Evolutionary conservation across 2,888 invertebrate genomes (phyloP).

Genomic region (Heliothis peltigera): DNA sequence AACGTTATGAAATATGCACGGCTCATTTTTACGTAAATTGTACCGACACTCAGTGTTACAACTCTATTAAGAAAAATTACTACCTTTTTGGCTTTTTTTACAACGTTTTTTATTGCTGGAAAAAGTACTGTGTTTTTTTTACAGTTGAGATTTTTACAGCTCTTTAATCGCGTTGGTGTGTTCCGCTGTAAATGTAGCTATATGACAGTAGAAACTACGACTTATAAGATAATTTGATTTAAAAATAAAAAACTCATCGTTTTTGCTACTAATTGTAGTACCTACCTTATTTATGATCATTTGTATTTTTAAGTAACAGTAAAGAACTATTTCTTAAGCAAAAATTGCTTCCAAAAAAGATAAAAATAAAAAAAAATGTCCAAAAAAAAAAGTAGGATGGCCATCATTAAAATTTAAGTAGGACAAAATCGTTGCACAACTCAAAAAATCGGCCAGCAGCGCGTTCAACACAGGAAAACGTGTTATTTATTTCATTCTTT

Average conservation of each 20-base stretch:
- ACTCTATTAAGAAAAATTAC: constrained; percentile 81
- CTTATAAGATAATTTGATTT: too few relatives aligned
- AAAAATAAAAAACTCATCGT: too few relatives aligned
- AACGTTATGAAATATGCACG: constrained; percentile 79
- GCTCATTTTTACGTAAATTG: constrained; percentile 78
- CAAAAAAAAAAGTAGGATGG: constrained; percentile 30
- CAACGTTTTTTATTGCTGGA: constrained; percentile 29
- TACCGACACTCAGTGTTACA: constrained; percentile 71
- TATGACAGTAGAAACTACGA: too few relatives aligned
- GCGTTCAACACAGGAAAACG: constrained; percentile 45
- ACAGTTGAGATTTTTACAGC: neutral
- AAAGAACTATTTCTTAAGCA: neutral
- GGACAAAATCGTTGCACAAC: constrained; percentile 47
- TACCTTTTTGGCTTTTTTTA: constrained; percentile 56
- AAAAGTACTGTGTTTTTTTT: constrained; percentile 16
- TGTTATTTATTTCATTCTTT: constrained; percentile 57
- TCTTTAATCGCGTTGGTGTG: too few relatives aligned
- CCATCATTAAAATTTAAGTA: constrained; percentile 38
- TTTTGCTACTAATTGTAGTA: too few relatives aligned
- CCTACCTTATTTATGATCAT: too few relatives aligned
- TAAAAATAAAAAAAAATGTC: neutral
- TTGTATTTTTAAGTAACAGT: too few relatives aligned
- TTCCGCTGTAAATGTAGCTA: too few relatives aligned
- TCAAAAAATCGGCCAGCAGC: constrained; percentile 58
- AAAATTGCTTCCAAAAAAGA: neutral